Conservation (phyloP, 2,113 vertebrate species). For the Chlorodrepanis virens region DNA sequence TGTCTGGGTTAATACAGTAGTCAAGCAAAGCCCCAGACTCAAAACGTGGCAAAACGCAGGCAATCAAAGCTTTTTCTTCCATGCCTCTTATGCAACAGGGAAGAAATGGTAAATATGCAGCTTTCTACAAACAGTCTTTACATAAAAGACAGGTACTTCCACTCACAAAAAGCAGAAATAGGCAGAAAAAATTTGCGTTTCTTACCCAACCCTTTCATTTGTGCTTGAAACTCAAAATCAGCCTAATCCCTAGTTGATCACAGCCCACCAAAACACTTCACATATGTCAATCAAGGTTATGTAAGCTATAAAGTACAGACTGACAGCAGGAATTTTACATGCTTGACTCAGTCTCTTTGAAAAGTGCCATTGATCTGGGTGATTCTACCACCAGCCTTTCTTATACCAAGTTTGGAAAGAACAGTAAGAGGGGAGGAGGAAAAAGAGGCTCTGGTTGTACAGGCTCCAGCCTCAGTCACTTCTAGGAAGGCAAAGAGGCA, state of each 20-base stretch:
- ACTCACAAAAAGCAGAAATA: not conserved
- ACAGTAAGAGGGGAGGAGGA: not conserved
- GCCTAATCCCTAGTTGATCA: slow-evolving; percentile 18
- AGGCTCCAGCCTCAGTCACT: not conserved
- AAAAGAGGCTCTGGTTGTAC: not conserved
- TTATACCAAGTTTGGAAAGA: not conserved
- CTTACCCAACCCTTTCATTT: not conserved
- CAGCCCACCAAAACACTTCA: slow-evolving; percentile 20
- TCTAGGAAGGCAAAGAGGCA: not conserved
- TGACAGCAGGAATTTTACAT: not conserved
- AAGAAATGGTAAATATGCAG: not conserved
- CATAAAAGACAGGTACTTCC: not conserved
- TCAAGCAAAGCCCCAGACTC: not conserved
- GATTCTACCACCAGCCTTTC: not conserved
- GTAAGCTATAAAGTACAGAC: not conserved
- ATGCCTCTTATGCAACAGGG: not conserved
- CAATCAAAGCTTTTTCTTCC: not conserved
- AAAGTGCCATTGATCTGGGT: not conserved
- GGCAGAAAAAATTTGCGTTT: not conserved
- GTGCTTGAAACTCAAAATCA: slow-evolving; percentile 12
- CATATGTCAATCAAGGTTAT: slow-evolving; percentile 21
- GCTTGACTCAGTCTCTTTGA: not conserved
- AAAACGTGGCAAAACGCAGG: not conserved
- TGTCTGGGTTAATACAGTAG: not conserved
- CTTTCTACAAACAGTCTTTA: not conserved